phyloP scores from a whole-genome alignment of 2,113 vertebrate genomes.

The Ptychochromis oligacanthus region DNA sequence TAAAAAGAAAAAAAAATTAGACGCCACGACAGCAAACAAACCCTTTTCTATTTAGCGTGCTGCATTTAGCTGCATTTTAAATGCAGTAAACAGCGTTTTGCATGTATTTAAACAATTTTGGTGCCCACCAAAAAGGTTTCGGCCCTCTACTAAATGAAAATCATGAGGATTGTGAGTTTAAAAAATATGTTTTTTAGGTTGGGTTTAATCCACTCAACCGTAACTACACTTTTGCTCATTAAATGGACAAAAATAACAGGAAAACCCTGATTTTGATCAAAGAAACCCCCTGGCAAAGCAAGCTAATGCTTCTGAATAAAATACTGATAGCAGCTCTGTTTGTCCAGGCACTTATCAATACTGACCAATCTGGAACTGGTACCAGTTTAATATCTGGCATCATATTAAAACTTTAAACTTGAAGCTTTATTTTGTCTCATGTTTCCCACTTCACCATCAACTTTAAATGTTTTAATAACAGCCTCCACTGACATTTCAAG shows the following conservation, averaged over 20 bases:
- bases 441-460: not conserved
- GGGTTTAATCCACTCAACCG: too few relatives aligned
- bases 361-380: not conserved
- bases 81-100: not conserved
- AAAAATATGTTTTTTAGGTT: too few relatives aligned
- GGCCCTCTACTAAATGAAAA: too few relatives aligned
- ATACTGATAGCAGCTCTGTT: too few relatives aligned
- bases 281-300: not conserved
- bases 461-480: not conserved
- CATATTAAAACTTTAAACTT: not conserved
- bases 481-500: too few relatives aligned
- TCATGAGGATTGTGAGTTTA: too few relatives aligned
- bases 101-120: not conserved
- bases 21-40: accelerated
- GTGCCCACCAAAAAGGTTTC: not conserved
- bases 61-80: not conserved
- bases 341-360: too few relatives aligned
- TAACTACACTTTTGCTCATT: not conserved
- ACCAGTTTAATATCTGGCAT: not conserved
- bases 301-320: too few relatives aligned
- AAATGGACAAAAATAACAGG: not conserved
- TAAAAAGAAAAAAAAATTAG: too few relatives aligned
- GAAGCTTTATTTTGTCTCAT: not conserved
- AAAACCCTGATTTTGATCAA: not conserved
- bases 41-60: not conserved